phyloP scores from a whole-genome alignment of 2,113 vertebrate species.

The Oriolus oriolus region DNA sequence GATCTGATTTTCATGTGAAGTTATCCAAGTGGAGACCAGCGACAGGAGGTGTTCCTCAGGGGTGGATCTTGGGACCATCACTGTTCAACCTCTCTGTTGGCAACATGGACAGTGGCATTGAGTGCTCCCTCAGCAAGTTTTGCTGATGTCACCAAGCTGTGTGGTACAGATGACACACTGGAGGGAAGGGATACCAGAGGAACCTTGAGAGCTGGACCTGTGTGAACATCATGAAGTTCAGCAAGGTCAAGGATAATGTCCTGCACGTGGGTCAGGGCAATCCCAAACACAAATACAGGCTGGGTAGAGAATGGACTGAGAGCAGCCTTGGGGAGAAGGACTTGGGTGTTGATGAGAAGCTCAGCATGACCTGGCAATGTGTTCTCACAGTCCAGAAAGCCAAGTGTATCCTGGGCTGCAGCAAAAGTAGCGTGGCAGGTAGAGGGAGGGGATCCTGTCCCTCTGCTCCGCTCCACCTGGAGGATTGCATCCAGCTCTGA shows the following conservation, averaged over 20 bases:
- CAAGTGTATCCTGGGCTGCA: neutral
- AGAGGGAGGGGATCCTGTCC: neutral
- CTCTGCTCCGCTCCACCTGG: neutral
- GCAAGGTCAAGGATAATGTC: no score
- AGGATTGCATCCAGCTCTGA: neutral
- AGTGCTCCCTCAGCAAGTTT: no score
- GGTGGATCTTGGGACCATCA: neutral
- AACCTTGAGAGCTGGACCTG: neutral
- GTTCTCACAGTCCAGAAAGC: neutral
- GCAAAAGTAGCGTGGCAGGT: neutral
- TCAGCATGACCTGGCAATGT: rapidly evolving
- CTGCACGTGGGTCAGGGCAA: neutral
- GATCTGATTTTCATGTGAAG: neutral
- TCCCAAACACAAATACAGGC: neutral
- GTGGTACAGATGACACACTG: no score
- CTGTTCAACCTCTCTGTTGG: neutral
- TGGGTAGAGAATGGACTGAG: neutral
- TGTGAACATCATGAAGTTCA: neutral
- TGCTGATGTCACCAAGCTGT: neutral
- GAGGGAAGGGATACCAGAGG: neutral
- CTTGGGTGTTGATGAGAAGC: rapidly evolving
- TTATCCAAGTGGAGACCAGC: neutral
- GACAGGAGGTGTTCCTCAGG: neutral
- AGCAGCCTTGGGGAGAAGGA: neutral
- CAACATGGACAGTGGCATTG: neutral